A percentile compares a stretch with the other conserved stretches of the same genome.
Evolutionary conservation across 2,888 invertebrate species (phyloP).

Genomic region (Furcula furcula): DNA sequence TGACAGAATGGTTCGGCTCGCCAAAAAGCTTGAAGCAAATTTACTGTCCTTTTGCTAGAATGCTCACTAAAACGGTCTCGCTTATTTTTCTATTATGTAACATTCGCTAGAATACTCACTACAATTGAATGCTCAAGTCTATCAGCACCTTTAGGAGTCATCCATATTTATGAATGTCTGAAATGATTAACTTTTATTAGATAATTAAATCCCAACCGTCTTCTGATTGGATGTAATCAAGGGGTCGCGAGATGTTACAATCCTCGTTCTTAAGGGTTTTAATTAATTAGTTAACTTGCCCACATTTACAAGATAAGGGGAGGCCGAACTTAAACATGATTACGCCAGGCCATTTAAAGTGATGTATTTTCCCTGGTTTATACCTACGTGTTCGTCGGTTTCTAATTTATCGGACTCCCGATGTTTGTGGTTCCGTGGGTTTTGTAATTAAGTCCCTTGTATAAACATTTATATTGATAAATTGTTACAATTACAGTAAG

Average conservation of each 20-base stretch:
- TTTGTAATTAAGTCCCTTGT: background rate
- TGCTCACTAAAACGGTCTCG: no score
- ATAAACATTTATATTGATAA: no score
- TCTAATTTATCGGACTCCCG: conserved; percentile 11
- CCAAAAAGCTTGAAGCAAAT: no score
- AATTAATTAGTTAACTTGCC: conserved; percentile 30
- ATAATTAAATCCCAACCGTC: conserved; percentile 17
- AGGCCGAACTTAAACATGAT: conserved; percentile 27
- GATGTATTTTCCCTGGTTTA: conserved; percentile 13
- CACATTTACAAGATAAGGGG: conserved; percentile 21
- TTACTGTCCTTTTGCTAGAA: no score
- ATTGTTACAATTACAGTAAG: no score
- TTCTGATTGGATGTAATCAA: conserved; percentile 22
- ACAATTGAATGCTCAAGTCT: no score
- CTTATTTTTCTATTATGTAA: no score
- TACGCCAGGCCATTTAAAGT: conserved; percentile 21
- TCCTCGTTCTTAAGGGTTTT: conserved; percentile 20
- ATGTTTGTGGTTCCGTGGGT: background rate
- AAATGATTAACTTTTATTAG: conserved; percentile 22
- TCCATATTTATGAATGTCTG: conserved; percentile 28
- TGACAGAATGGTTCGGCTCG: no score
- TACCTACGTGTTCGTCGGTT: background rate
- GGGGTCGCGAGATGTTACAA: conserved; percentile 10
- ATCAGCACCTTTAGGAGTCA: no score
- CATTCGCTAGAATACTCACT: no score